These are phyloP conservation scores for Caenorhabditis afra DNA, from an alignment of 2,888 invertebrate genomes.

Conservation along the genomic window DNA sequence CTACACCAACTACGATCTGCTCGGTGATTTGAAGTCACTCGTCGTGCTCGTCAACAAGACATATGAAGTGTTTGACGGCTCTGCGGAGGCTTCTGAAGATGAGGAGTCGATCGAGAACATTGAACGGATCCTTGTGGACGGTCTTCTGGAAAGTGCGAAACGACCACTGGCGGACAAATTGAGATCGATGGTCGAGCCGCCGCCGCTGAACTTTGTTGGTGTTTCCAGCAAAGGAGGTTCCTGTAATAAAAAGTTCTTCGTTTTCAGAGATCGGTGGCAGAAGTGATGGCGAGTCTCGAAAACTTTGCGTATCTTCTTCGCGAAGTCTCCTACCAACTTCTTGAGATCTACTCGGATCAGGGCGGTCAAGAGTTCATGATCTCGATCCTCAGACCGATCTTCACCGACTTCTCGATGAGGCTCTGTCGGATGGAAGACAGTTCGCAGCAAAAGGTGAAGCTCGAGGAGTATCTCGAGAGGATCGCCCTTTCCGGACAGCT, in stretches of 20 bases:
- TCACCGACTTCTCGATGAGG: slow-evolving; percentile 44
- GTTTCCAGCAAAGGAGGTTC: background rate
- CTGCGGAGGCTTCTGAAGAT: slow-evolving; percentile 11
- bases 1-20: slow-evolving; percentile 39
- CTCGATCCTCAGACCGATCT: slow-evolving; percentile 52
- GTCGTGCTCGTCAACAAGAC: slow-evolving; percentile 9
- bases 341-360: slow-evolving; percentile 41
- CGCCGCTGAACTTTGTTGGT: slow-evolving; percentile 53
- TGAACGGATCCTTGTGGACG: slow-evolving; percentile 47
- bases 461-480: slow-evolving; percentile 57
- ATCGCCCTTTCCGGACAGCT: slow-evolving; percentile 50
- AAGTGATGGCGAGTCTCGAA: slow-evolving; percentile 50
- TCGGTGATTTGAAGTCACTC: slow-evolving; percentile 45
- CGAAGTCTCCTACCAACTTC: slow-evolving; percentile 45
- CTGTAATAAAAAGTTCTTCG: background rate
- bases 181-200: slow-evolving; percentile 48
- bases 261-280: slow-evolving; percentile 48
- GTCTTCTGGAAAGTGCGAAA: slow-evolving; percentile 48
- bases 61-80: slow-evolving; percentile 21
- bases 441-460: slow-evolving; percentile 31
- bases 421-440: slow-evolving; percentile 56
- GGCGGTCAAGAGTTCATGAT: slow-evolving; percentile 36
- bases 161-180: slow-evolving; percentile 43
- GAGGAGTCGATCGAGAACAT: slow-evolving; percentile 56
- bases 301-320: slow-evolving; percentile 46